Evolutionary conservation across 1,140 invertebrate species (phyloP).

Genomic region (Monomorium pharaonis): DNA sequence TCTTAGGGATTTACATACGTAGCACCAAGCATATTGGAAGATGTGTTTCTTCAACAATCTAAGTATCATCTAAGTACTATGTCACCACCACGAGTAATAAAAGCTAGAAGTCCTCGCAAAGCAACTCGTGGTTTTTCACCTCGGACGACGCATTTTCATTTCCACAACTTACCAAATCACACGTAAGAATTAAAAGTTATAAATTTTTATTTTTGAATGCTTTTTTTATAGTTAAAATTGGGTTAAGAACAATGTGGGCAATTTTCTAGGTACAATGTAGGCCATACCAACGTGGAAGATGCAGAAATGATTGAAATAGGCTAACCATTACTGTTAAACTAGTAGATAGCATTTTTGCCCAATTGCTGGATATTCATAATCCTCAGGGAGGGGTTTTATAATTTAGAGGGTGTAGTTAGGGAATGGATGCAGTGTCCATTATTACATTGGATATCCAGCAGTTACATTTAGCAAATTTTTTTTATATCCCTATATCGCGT

Average conservation of each 20-base stretch:
- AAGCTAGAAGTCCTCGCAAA: slow-evolving; percentile 90
- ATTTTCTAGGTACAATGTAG: slow-evolving; percentile 77
- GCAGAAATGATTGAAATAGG: slow-evolving; percentile 83
- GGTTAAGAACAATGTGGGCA: not conserved
- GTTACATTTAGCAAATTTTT: slow-evolving; percentile 79
- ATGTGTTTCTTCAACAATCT: slow-evolving; percentile 85
- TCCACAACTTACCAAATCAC: slow-evolving; percentile 76
- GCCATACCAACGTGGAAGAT: slow-evolving; percentile 79
- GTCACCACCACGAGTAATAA: slow-evolving; percentile 88
- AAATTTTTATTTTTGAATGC: not conserved
- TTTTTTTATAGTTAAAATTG: slow-evolving; percentile 25
- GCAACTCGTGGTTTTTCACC: slow-evolving; percentile 78
- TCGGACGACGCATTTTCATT: slow-evolving; percentile 74
- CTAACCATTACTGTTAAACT: slow-evolving; percentile 77
- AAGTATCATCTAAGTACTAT: slow-evolving; percentile 80
- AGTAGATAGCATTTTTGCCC: slow-evolving; percentile 71
- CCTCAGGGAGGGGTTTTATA: slow-evolving; percentile 78
- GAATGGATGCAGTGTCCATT: slow-evolving; percentile 59
- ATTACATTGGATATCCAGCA: slow-evolving; percentile 70
- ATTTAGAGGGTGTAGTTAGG: slow-evolving; percentile 68
- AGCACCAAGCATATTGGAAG: slow-evolving; percentile 97
- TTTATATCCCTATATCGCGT: slow-evolving; percentile 58
- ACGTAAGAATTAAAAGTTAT: slow-evolving; percentile 70
- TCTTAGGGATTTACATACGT: slow-evolving; percentile 98
- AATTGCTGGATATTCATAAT: slow-evolving; percentile 75